Percentiles rank a stretch among this genome's conserved stretches.
phyloP scores from a whole-genome alignment of 2,797 vertebrate species.

The Danio choprae region DNA sequence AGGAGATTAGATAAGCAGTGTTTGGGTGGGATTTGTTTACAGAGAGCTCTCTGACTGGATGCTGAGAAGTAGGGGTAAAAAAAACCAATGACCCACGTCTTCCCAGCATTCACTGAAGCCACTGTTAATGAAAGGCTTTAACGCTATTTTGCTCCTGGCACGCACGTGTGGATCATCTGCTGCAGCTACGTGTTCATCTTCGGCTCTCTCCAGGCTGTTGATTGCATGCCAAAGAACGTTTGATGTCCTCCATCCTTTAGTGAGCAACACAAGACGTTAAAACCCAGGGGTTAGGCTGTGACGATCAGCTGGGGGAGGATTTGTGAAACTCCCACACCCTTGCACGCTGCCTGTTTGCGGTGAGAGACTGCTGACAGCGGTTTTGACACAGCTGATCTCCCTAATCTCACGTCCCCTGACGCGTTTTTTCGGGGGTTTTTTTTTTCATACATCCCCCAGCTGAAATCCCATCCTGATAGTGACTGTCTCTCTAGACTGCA shows the following conservation, averaged over 20 bases:
- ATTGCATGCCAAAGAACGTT: neutral
- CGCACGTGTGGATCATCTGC: constrained; percentile 45
- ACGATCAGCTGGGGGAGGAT: neutral
- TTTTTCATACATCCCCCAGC: neutral
- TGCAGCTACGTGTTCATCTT: constrained; percentile 30
- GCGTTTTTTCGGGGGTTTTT: neutral
- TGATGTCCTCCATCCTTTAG: constrained; percentile 20
- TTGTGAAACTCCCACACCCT: constrained; percentile 32
- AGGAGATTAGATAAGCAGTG: constrained; percentile 54
- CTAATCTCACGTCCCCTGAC: constrained; percentile 17
- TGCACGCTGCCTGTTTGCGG: neutral
- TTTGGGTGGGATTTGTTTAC: constrained; percentile 63
- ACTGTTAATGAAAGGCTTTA: constrained; percentile 33
- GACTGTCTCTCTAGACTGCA: neutral
- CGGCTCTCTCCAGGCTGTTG: neutral
- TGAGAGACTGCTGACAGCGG: constrained; percentile 10
- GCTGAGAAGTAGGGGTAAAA: constrained; percentile 4
- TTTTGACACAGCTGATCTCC: constrained; percentile 28
- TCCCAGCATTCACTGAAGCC: constrained; percentile 2
- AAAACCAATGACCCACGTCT: constrained; percentile 41
- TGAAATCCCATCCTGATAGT: constrained; percentile 2
- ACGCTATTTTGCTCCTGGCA: constrained; percentile 12
- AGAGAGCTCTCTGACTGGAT: constrained; percentile 42
- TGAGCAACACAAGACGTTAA: constrained; percentile 16
- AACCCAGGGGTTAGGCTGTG: constrained; percentile 1